These are phyloP conservation scores for Synodontis membranacea DNA, from an alignment of 2,113 vertebrate genomes.

Conservation along the genomic window DNA sequence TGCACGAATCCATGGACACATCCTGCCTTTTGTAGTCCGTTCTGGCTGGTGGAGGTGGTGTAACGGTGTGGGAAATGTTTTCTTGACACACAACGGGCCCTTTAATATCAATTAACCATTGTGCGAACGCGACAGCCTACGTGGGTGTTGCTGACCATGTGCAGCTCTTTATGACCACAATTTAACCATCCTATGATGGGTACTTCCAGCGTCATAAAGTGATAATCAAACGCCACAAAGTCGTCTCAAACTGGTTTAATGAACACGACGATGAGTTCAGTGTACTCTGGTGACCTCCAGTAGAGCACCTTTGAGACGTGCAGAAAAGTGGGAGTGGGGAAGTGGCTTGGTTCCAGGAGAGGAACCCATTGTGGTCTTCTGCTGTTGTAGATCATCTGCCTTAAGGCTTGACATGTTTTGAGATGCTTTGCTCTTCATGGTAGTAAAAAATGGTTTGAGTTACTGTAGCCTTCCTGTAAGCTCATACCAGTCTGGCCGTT, in stretches of 20 bases:
- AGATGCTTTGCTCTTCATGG: too few relatives aligned
- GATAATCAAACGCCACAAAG: background rate
- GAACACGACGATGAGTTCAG: background rate
- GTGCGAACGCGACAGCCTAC: background rate
- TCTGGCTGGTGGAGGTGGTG: background rate
- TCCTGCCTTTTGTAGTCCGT: background rate
- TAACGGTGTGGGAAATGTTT: background rate
- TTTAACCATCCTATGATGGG: background rate
- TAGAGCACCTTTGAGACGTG: background rate
- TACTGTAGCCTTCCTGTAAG: too few relatives aligned
- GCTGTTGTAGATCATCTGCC: too few relatives aligned
- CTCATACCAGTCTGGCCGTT: too few relatives aligned
- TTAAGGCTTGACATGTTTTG: too few relatives aligned
- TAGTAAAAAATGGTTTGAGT: too few relatives aligned
- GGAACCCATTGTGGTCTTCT: too few relatives aligned
- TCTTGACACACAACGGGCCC: background rate
- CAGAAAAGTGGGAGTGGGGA: too few relatives aligned
- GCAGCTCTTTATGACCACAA: too few relatives aligned
- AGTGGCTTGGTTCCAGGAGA: too few relatives aligned
- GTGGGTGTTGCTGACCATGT: background rate
- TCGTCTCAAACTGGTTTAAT: background rate
- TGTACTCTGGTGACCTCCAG: background rate
- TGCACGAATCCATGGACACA: background rate
- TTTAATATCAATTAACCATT: background rate
- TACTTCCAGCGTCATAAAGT: background rate